Conservation (phyloP, 2,888 invertebrate genomes). For the Agrochola lota region DNA sequence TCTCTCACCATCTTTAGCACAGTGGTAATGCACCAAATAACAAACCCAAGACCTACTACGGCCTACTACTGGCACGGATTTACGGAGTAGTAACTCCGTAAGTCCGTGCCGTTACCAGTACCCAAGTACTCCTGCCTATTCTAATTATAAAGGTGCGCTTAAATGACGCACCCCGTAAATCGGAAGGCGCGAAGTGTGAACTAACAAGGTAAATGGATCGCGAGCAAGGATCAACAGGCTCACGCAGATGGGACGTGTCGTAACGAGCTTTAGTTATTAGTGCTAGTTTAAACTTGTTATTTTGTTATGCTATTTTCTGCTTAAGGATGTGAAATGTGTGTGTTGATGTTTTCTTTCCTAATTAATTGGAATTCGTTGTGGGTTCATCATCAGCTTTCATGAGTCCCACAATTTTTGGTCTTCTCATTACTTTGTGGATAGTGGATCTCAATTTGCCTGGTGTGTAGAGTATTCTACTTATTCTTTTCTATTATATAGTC, state of each 20-base stretch:
- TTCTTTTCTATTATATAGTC: too few species aligned
- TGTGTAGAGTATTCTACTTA: too few species aligned
- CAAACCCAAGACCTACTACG: not conserved
- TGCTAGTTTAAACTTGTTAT: conserved; percentile 48
- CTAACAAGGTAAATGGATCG: conserved; percentile 66
- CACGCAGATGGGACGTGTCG: conserved; percentile 61
- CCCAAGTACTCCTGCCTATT: not conserved
- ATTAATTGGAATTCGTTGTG: conserved; percentile 13
- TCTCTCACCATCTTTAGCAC: not conserved
- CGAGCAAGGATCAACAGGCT: conserved; percentile 61
- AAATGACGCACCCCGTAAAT: conserved; percentile 52
- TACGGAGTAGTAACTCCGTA: too few species aligned
- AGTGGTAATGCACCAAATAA: not conserved
- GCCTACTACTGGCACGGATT: too few species aligned
- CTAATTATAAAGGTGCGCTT: conserved; percentile 51
- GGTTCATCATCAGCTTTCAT: not conserved
- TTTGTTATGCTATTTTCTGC: conserved; percentile 44
- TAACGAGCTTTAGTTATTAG: conserved; percentile 63
- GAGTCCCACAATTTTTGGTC: not conserved
- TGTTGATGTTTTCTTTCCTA: conserved; percentile 14
- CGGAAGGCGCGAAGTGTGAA: conserved; percentile 59
- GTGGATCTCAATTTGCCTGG: not conserved
- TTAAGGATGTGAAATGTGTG: conserved; percentile 9
- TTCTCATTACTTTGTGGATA: not conserved
- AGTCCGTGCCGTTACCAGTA: not conserved